These are phyloP conservation scores for Megaceryle alcyon DNA, from an alignment of 2,797 vertebrate genomes.

Conservation along the genomic window DNA sequence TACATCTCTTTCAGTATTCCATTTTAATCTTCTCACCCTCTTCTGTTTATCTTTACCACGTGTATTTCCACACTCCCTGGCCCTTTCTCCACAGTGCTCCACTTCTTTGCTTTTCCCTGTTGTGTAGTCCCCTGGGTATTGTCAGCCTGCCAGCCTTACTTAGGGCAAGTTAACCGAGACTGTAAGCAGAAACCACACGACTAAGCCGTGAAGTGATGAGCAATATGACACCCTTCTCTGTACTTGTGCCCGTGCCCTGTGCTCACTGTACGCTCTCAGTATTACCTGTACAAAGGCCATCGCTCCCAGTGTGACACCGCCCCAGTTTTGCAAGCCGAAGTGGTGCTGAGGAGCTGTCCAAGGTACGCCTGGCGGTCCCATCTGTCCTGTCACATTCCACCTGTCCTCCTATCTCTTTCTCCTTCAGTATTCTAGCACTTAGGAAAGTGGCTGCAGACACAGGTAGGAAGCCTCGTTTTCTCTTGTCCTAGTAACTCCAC, in stretches of 20 bases:
- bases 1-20: neutral
- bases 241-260: neutral
- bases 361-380: slow-evolving; percentile 50
- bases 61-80: neutral
- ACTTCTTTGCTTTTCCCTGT: neutral
- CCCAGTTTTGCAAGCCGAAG: neutral
- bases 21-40: neutral
- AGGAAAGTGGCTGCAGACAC: neutral
- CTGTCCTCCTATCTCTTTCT: neutral
- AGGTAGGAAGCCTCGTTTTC: neutral
- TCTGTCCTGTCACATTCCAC: rapidly evolving
- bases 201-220: slow-evolving; percentile 37
- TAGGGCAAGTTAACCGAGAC: slow-evolving; percentile 52
- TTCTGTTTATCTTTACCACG: neutral
- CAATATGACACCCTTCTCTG: neutral
- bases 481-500: neutral
- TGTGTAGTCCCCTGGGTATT: neutral
- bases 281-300: neutral
- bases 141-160: neutral
- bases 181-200: slow-evolving; percentile 66
- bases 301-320: neutral
- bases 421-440: neutral
- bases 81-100: neutral
- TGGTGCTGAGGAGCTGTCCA: slow-evolving; percentile 39
- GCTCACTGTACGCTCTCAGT: slow-evolving; percentile 1